Conservation (phyloP, 2,888 invertebrate species). For the Onthophagus sagittarius region DNA sequence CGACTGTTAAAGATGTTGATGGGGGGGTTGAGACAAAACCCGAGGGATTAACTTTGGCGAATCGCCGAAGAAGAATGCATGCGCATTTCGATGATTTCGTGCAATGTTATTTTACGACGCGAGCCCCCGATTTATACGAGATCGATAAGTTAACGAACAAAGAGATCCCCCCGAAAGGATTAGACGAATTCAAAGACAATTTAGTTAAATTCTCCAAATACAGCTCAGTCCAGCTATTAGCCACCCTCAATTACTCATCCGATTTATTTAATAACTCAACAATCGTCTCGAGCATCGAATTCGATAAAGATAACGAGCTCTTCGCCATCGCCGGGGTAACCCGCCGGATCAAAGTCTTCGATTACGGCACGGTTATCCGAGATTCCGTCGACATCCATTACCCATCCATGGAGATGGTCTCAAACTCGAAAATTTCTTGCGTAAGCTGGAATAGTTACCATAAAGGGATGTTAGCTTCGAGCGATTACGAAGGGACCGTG, state of each 20-base stretch:
- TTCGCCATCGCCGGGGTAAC: constrained; percentile 96
- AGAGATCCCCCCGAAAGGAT: constrained; percentile 47
- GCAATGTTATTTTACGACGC: constrained; percentile 77
- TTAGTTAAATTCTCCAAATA: constrained; percentile 81
- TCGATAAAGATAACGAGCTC: constrained; percentile 92
- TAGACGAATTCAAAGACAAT: constrained; percentile 79
- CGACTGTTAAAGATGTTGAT: constrained; percentile 42
- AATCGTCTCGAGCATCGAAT: constrained; percentile 89
- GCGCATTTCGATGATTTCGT: constrained; percentile 88
- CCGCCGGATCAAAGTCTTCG: constrained; percentile 89
- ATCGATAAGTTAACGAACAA: constrained; percentile 42
- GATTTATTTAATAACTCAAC: constrained; percentile 85
- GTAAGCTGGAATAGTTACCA: constrained; percentile 92
- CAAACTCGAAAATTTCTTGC: constrained; percentile 90
- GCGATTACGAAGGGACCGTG: constrained; percentile 93
- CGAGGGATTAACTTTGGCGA: constrained; percentile 53
- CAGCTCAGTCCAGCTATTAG: constrained; percentile 72
- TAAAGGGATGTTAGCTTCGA: constrained; percentile 73
- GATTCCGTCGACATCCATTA: constrained; percentile 90
- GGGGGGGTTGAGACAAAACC: constrained; percentile 26
- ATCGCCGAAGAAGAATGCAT: constrained; percentile 71
- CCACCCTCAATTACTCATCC: constrained; percentile 84
- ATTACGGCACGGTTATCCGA: constrained; percentile 79
- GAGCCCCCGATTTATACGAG: constrained; percentile 70
- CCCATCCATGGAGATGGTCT: constrained; percentile 87